Conservation (phyloP, 37 sponge, comb jelly and placozoan genomes). For the Axinella damicornis region DNA sequence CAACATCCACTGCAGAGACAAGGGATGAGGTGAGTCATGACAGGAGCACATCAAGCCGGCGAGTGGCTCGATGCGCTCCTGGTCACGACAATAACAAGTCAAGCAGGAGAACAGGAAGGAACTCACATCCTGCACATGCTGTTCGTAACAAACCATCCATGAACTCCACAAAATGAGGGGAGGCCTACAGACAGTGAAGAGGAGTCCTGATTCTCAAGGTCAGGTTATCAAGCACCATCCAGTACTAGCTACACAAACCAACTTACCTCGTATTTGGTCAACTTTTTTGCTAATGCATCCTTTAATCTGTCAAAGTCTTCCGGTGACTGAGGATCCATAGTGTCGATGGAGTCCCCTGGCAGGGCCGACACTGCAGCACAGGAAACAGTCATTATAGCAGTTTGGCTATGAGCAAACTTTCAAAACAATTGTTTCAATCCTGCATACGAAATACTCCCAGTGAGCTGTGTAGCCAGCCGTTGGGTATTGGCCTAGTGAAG, state of each 20-base stretch:
- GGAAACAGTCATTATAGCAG: too few species aligned
- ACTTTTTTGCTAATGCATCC: conserved; percentile 22
- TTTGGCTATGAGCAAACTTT: too few species aligned
- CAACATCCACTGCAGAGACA: conserved; percentile 62
- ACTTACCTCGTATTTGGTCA: conserved; percentile 39
- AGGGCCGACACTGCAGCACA: too few species aligned
- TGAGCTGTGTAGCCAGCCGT: too few species aligned
- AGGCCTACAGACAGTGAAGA: conserved; percentile 1
- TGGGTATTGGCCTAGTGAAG: too few species aligned
- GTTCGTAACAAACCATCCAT: conserved; percentile 37
- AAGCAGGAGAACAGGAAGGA: too few species aligned
- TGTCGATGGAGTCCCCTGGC: conserved; percentile 3
- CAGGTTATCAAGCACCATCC: background rate
- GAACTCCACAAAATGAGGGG: conserved; percentile 38
- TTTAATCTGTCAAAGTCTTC: conserved; percentile 55
- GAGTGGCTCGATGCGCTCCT: too few species aligned
- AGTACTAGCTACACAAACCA: too few species aligned
- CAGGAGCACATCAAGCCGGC: background rate
- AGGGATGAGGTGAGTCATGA: background rate
- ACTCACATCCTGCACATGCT: conserved; percentile 52
- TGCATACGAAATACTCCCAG: too few species aligned
- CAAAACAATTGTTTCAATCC: too few species aligned
- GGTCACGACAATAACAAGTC: too few species aligned
- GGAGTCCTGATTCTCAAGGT: background rate
- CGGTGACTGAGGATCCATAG: conserved; percentile 20